Conservation (phyloP, 2,113 vertebrate genomes). For the Chlorocebus sabaeus region DNA sequence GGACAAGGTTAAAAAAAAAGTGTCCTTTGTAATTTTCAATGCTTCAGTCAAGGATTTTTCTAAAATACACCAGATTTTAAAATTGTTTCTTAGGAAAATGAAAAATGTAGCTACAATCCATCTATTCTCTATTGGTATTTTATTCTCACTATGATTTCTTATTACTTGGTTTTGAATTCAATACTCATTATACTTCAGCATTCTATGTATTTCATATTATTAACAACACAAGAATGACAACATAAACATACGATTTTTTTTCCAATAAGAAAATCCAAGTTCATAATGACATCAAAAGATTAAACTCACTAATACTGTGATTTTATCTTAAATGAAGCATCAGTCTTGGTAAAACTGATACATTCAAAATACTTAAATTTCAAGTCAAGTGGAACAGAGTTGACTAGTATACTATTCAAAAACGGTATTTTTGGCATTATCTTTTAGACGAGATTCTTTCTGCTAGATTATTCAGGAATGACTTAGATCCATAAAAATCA, state of each 20-base stretch:
- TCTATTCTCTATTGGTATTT: constrained; percentile 27
- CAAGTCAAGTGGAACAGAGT: background rate
- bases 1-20: constrained; percentile 48
- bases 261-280: background rate
- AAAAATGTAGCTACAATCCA: background rate
- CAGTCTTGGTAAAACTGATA: background rate
- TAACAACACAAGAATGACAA: background rate
- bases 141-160: constrained; percentile 42
- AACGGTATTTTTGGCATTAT: background rate
- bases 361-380: constrained; percentile 19
- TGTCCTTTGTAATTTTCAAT: constrained; percentile 55
- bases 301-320: background rate
- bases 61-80: constrained; percentile 31
- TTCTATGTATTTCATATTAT: constrained; percentile 15
- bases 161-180: constrained; percentile 10
- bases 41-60: constrained; percentile 28
- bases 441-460: background rate
- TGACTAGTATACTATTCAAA: background rate
- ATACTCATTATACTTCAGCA: background rate
- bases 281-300: background rate
- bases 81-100: background rate
- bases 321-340: background rate
- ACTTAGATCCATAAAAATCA: background rate
- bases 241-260: background rate
- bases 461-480: background rate